phyloP scores from a whole-genome alignment of 2,888 invertebrate species.

The Dione juno region DNA sequence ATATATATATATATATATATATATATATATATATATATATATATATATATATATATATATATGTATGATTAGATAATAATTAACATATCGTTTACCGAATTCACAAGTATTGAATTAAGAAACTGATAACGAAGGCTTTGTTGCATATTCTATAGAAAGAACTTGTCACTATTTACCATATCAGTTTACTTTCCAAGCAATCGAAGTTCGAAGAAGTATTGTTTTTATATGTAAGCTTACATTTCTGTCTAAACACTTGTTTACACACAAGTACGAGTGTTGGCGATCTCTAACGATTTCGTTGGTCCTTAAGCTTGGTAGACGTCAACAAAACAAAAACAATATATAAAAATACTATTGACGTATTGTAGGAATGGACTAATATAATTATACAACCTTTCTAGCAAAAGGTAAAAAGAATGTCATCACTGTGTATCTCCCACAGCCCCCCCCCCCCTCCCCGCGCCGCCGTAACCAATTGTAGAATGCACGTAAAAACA shows the following conservation, averaged over 20 bases:
- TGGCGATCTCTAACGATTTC: not conserved
- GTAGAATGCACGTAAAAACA: constrained; percentile 70
- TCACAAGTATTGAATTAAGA: no score
- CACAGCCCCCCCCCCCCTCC: constrained; percentile 18
- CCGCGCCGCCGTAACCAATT: constrained; percentile 55
- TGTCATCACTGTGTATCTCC: not conserved
- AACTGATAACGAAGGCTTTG: no score
- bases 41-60: no score
- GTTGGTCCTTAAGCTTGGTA: no score
- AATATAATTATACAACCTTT: not conserved
- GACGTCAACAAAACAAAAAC: no score
- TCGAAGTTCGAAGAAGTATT: not conserved
- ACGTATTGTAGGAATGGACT: no score
- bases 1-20: no score
- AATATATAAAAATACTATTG: no score
- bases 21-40: no score
- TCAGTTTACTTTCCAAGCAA: constrained; percentile 1
- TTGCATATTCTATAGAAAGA: no score
- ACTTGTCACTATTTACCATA: not conserved
- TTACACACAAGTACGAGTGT: not conserved
- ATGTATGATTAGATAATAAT: no score
- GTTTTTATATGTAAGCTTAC: not conserved
- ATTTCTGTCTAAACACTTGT: not conserved
- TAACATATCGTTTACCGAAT: no score
- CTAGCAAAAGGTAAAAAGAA: constrained; percentile 1